Percentiles rank a stretch among this genome's conserved stretches.
Evolutionary conservation across 2,797 vertebrate species (phyloP).

Genomic region (Spatula clypeata): DNA sequence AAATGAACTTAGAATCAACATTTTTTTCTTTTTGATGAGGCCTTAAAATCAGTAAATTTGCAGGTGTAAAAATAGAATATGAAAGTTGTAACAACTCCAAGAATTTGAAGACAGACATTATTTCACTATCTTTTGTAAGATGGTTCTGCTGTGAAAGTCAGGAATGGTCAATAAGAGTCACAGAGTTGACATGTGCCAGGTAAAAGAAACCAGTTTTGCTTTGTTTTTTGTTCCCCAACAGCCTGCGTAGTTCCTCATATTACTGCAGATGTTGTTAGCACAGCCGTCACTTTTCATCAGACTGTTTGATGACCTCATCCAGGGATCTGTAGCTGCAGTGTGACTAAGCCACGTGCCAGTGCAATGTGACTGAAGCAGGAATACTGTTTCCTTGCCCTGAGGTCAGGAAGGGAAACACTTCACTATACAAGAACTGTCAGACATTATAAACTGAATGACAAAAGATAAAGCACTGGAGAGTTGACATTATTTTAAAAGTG

Average conservation of each 20-base stretch:
- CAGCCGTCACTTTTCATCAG: not conserved
- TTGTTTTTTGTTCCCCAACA: not conserved
- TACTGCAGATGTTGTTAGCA: not conserved
- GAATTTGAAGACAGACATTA: not conserved
- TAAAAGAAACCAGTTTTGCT: not conserved
- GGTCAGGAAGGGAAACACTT: not conserved
- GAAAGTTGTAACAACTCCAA: not conserved
- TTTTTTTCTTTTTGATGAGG: not conserved
- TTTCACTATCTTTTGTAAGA: not conserved
- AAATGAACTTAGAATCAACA: not conserved
- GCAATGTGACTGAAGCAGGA: not conserved
- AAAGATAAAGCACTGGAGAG: not conserved
- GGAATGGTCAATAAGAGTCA: not conserved
- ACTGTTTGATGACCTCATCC: not conserved
- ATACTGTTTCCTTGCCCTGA: not conserved
- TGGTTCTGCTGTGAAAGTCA: not conserved
- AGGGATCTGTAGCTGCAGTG: not conserved
- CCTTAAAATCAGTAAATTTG: not conserved
- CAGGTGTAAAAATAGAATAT: not conserved
- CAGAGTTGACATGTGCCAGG: not conserved
- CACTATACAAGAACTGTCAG: not conserved
- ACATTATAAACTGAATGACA: not conserved
- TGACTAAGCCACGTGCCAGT: not conserved
- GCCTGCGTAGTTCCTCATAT: not conserved
- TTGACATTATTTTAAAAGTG: not conserved